Conservation (phyloP, 1,140 invertebrate genomes). For the Rhopalosiphum maidis region DNA sequence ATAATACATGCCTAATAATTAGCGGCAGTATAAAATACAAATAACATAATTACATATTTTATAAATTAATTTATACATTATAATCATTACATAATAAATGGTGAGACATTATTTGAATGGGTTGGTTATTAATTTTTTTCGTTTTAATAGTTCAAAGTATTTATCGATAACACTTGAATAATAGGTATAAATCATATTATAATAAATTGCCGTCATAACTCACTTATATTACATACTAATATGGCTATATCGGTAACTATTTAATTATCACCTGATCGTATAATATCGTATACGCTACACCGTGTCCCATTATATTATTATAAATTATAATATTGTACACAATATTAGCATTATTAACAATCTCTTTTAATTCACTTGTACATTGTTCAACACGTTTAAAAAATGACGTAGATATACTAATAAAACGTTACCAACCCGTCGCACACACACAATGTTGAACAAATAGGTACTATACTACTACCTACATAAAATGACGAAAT, state of each 20-base stretch:
- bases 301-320: background rate
- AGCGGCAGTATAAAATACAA: background rate
- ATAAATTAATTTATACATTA: background rate
- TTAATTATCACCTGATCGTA: background rate
- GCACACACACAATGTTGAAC: background rate
- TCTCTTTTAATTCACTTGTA: background rate
- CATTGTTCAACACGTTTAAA: background rate
- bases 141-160: slow-evolving; percentile 5
- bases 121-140: background rate
- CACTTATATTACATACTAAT: background rate
- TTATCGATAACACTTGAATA: slow-evolving; percentile 5
- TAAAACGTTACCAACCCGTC: background rate
- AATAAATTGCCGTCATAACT: background rate
- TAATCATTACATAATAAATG: background rate
- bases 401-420: background rate
- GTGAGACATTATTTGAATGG: background rate
- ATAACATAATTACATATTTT: background rate
- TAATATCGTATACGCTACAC: background rate
- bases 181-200: background rate
- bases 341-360: background rate
- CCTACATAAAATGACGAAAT: background rate
- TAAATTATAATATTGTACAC: background rate
- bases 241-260: background rate
- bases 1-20: background rate
- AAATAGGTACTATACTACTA: no score